Conservation (phyloP, 1,140 invertebrate genomes). For the Thereuonema tuberculata region DNA sequence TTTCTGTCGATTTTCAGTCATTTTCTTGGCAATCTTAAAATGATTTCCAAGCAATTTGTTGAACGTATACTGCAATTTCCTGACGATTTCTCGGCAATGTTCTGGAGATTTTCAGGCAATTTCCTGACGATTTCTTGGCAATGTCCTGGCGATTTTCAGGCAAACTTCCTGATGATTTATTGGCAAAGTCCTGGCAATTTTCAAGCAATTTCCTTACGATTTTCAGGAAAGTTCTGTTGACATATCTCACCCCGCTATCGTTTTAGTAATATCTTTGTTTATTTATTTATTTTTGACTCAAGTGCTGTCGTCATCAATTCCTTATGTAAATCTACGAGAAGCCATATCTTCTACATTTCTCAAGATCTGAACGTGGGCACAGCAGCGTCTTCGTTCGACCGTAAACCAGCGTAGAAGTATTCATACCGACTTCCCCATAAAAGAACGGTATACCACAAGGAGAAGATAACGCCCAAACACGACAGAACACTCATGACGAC, state of each 20-base stretch:
- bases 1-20: not conserved
- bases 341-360: not conserved
- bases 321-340: not conserved
- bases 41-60: not conserved
- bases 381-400: not conserved
- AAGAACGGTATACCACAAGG: not conserved
- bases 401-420: not conserved
- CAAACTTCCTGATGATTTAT: too few species aligned
- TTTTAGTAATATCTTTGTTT: not conserved
- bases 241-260: not conserved
- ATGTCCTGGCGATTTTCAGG: too few species aligned
- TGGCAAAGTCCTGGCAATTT: too few species aligned
- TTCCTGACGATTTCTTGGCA: too few species aligned
- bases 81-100: not conserved
- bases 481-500: not conserved
- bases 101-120: not conserved
- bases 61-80: not conserved
- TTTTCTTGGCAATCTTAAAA: not conserved
- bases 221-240: not conserved
- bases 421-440: constrained; percentile 4
- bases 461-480: not conserved
- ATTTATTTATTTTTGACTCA: not conserved
- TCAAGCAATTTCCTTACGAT: not conserved
- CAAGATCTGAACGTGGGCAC: not conserved
- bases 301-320: not conserved